Percentiles rank a stretch among this genome's conserved stretches.
Evolutionary conservation across 2,888 invertebrate species (phyloP).

Genomic region (Phania funesta): DNA sequence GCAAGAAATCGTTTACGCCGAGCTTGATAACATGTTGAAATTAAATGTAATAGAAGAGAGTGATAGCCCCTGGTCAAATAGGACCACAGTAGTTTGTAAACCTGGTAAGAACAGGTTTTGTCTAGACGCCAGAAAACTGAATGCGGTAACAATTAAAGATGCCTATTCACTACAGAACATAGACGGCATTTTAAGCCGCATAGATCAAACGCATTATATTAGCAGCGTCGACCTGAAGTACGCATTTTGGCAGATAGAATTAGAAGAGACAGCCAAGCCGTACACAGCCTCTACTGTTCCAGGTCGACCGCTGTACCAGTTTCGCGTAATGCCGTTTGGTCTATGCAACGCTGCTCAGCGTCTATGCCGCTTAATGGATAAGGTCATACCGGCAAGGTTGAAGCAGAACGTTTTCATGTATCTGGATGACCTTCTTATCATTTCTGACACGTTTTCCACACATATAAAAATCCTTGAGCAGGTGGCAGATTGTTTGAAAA

Average conservation of each 20-base stretch:
- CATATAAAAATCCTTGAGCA: background rate
- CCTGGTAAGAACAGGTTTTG: too few species aligned
- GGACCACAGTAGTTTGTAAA: too few species aligned
- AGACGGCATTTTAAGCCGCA: too few species aligned
- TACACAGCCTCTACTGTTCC: background rate
- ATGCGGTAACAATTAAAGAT: too few species aligned
- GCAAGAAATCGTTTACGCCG: too few species aligned
- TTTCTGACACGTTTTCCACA: background rate
- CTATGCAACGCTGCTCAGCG: conserved; percentile 54
- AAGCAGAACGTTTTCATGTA: conserved; percentile 12
- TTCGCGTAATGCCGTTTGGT: background rate
- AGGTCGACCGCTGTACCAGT: too few species aligned
- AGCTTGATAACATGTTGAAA: too few species aligned
- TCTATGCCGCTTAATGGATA: conserved; percentile 63
- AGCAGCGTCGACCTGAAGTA: conserved; percentile 12
- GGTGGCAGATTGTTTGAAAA: background rate
- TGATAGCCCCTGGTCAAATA: too few species aligned
- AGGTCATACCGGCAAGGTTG: background rate
- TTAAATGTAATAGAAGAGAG: too few species aligned
- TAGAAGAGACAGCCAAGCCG: background rate
- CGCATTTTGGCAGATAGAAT: conserved; percentile 12
- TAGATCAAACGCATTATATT: background rate
- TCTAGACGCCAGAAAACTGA: too few species aligned
- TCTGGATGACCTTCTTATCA: conserved; percentile 2
- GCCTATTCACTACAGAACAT: too few species aligned